phyloP scores from a whole-genome alignment of 2,113 vertebrate species.

The Ancistrus triradiatus region DNA sequence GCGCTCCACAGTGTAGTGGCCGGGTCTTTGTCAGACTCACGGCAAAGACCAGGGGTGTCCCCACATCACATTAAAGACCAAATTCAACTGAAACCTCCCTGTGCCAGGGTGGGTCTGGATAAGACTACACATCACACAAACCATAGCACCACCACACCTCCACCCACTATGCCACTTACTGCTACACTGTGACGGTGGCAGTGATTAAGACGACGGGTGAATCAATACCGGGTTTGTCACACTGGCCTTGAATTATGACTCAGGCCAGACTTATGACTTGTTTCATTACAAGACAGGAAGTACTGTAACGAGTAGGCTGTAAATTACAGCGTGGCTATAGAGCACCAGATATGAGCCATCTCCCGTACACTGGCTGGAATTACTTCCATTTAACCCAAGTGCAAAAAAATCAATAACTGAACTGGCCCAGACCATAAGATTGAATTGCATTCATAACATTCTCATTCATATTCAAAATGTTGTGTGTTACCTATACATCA shows the following conservation, averaged over 20 bases:
- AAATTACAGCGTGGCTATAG: slow-evolving; percentile 23
- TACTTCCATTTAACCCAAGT: slow-evolving; percentile 1
- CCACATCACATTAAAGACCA: too few relatives aligned
- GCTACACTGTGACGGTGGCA: too few relatives aligned
- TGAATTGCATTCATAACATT: slow-evolving; percentile 14
- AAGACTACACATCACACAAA: too few relatives aligned
- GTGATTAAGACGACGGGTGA: slow-evolving; percentile 22
- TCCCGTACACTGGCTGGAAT: neutral
- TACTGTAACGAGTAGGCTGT: slow-evolving; percentile 3
- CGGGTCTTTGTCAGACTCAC: too few relatives aligned
- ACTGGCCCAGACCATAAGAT: neutral
- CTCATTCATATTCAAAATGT: slow-evolving; percentile 6
- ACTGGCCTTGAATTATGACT: slow-evolving; percentile 33
- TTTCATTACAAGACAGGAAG: slow-evolving; percentile 22
- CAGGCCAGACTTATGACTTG: slow-evolving; percentile 42
- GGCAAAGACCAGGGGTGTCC: too few relatives aligned
- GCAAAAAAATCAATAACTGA: neutral
- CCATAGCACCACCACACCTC: too few relatives aligned
- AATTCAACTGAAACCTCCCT: too few relatives aligned
- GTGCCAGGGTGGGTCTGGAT: too few relatives aligned
- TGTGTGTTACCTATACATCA: neutral
- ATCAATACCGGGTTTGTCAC: slow-evolving; percentile 31
- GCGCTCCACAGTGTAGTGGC: too few relatives aligned
- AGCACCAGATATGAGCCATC: slow-evolving; percentile 14
- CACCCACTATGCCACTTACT: slow-evolving; percentile 1